Conservation (phyloP, 2,113 vertebrate species). For the Danionella cerebrum region DNA sequence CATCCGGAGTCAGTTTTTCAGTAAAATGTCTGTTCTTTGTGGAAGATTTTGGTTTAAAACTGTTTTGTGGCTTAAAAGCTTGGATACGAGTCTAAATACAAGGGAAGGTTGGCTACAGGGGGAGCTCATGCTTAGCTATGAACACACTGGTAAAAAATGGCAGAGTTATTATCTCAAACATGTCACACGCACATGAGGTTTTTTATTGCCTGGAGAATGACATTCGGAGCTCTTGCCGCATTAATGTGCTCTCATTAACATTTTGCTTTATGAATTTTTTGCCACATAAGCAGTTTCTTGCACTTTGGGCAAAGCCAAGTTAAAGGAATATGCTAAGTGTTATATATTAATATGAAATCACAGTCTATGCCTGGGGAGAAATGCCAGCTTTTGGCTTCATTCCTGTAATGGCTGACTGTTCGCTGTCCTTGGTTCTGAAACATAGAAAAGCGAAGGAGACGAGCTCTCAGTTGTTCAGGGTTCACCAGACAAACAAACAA, state of each 20-base stretch:
- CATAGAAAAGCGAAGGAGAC: neutral
- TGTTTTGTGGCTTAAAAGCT: neutral
- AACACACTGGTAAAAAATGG: neutral
- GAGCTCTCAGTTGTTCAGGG: neutral
- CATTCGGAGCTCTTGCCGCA: neutral
- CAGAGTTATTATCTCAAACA: neutral
- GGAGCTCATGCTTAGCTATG: slow-evolving; percentile 26
- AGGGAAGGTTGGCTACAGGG: slow-evolving; percentile 24
- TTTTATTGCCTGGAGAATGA: neutral
- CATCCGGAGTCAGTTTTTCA: neutral
- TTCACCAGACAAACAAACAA: neutral
- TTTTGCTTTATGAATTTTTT: neutral
- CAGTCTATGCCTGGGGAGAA: neutral
- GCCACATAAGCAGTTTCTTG: neutral
- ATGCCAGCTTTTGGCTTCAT: neutral
- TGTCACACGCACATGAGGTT: neutral
- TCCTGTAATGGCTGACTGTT: neutral
- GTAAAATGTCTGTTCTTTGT: neutral
- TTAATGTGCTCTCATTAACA: slow-evolving; percentile 2
- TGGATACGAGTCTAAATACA: neutral
- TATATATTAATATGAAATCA: neutral
- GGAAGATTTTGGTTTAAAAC: neutral
- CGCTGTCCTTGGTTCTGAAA: slow-evolving; percentile 23
- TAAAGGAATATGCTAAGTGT: neutral
- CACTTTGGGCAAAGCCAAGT: neutral